Base-by-base conservation (phyloP, 1,140 invertebrate species). In the Dendroctonus ponderosae region DNA sequence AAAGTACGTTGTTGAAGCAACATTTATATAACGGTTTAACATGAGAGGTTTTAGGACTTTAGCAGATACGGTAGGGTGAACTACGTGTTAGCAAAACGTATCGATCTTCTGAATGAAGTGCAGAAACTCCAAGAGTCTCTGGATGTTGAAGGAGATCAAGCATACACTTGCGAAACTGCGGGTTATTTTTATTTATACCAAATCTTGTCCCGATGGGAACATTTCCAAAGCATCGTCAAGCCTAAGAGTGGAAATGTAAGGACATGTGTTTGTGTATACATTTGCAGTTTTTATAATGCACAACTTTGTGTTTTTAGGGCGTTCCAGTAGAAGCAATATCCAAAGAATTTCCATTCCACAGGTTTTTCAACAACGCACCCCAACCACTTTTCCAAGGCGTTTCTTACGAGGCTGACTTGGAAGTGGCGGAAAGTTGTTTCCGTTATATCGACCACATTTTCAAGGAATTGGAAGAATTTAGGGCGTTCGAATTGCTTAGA, bases 81-180 rank as follows among this genome's bases (percentile, higher is more conserved):
- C 82, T 99, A 96, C 81, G 97, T 99, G 14, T 80, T 99, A 26
- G 89, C 92, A 0, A 96, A 98, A 81, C 85, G 98, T 38, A 80
- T 99, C 48, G 92, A 98, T 74, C 80, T 99, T 6, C 82, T 99
- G 7, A 86, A 87, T 70, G 89, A 94, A 78, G 97, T 99, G n/a
- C 89, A 90, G 68, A 86, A 90, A 52, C 82, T 99, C 14, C 94
- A 98, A 80, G 85, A 87, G 72, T 91, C 92, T 6, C 79, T 99
- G 1, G 86, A 87, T 41, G 92, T 96, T 2, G 81, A 85, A 60
- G 92, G 93, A 12, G 97, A 99, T 80, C 94, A 96, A 59, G 92
- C 93, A 0, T 98, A 98, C 77, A 99, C 97, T 0, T 99, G 98
- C 80, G 98, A 99, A 82, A 98, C 97, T 3, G 97, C 97, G 7